Percentiles rank a stretch among this genome's conserved stretches.
Conservation (phyloP, 2,797 vertebrate genomes). For the Remorina albescens region DNA sequence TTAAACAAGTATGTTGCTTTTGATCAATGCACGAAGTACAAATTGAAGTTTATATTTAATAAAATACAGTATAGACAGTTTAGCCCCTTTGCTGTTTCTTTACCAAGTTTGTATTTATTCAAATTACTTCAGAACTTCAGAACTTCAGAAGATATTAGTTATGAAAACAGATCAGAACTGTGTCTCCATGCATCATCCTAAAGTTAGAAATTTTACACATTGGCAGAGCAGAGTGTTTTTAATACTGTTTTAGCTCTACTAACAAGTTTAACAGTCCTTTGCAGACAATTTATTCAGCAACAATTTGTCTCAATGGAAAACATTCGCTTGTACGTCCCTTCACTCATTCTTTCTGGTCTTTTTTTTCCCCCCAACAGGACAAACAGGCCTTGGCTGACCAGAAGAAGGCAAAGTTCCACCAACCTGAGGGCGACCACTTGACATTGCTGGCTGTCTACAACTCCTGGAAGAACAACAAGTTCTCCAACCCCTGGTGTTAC, state of each 20-base stretch:
- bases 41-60: too few species aligned
- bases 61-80: too few species aligned
- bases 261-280: not conserved
- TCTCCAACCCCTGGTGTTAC: constrained; percentile 99
- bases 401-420: constrained; percentile 99
- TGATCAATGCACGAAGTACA: too few species aligned
- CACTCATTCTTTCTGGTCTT: not conserved
- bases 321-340: not conserved
- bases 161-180: not conserved
- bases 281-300: not conserved
- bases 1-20: too few species aligned
- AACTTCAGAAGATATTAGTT: too few species aligned
- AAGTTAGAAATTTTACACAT: not conserved
- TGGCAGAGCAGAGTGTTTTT: not conserved
- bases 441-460: constrained; percentile 98
- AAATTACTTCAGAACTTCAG: too few species aligned
- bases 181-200: not conserved
- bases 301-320: not conserved
- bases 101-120: too few species aligned
- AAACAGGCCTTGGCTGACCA: constrained; percentile 98
- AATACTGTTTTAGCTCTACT: not conserved
- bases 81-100: too few species aligned
- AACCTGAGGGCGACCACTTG: constrained; percentile 97
- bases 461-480: constrained; percentile 99
- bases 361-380: constrained; percentile 88